These are phyloP conservation scores for Harpalus rufipes DNA, from an alignment of 2,888 invertebrate genomes.

Conservation along the genomic window DNA sequence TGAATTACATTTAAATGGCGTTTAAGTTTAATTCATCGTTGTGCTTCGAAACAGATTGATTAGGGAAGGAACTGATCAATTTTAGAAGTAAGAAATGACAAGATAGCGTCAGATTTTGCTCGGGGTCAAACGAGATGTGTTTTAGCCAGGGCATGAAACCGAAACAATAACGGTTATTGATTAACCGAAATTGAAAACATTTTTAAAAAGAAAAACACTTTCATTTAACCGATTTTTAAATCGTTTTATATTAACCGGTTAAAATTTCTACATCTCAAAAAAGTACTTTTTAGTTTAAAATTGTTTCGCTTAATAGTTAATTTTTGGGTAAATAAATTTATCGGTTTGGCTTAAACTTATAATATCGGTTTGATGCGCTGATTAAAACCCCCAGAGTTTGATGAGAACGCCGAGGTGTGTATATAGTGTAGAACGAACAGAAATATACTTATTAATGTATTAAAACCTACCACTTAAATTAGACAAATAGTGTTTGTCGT, in stretches of 20 bases:
- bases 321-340: too few species aligned
- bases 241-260: too few species aligned
- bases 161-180: too few species aligned
- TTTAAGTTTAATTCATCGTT: constrained; percentile 47
- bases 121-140: constrained; percentile 13
- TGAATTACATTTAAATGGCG: constrained; percentile 54
- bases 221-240: too few species aligned
- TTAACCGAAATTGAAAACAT: too few species aligned
- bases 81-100: constrained; percentile 36
- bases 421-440: constrained; percentile 53
- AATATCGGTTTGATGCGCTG: too few species aligned
- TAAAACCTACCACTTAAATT: constrained; percentile 56
- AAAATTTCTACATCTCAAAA: too few species aligned
- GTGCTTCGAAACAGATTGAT: constrained; percentile 47
- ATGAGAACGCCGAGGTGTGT: constrained; percentile 48
- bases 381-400: background rate
- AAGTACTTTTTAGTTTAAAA: too few species aligned
- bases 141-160: background rate
- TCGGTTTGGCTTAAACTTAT: too few species aligned
- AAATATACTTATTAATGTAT: constrained; percentile 58
- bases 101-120: constrained; percentile 13
- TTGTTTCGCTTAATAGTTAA: too few species aligned
- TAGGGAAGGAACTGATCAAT: constrained; percentile 29
- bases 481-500: constrained; percentile 49
- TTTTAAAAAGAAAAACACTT: too few species aligned